A percentile compares a stretch with the other conserved stretches of the same genome.
Evolutionary conservation across 1,140 invertebrate species (phyloP).

Genomic region (Drosophila mayri): DNA sequence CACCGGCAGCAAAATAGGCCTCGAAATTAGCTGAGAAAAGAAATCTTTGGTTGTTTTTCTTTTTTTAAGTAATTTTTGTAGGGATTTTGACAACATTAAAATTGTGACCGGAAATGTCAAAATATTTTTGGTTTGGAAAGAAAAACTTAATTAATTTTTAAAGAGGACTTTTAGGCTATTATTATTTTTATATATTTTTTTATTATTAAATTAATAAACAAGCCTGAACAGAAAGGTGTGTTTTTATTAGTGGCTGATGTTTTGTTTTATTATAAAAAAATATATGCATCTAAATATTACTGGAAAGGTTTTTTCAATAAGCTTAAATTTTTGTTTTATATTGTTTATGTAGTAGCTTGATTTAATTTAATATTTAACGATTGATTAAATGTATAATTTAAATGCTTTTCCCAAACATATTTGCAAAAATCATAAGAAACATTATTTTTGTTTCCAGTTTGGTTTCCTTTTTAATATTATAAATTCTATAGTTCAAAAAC

Average conservation of each 20-base stretch:
- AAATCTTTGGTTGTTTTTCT: conserved; percentile 2
- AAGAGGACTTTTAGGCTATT: neutral
- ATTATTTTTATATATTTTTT: too few relatives aligned
- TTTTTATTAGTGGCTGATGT: too few relatives aligned
- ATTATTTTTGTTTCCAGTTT: neutral
- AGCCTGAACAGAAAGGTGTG: too few relatives aligned
- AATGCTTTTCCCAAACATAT: too few relatives aligned
- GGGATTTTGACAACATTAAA: conserved; percentile 48
- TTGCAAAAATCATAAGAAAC: too few relatives aligned
- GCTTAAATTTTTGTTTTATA: neutral
- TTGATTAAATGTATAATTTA: too few relatives aligned
- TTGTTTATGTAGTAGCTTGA: neutral
- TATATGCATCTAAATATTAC: neutral
- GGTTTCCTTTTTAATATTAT: too few relatives aligned
- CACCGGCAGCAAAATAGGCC: conserved; percentile 57
- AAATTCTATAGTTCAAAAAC: neutral
- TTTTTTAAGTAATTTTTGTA: conserved; percentile 26
- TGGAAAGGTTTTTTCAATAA: neutral
- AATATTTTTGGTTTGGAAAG: conserved; percentile 17
- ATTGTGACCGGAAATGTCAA: conserved; percentile 68
- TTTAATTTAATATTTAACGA: neutral
- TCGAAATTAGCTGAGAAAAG: conserved; percentile 61
- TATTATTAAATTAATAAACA: too few relatives aligned
- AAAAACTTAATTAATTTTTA: conserved; percentile 24
- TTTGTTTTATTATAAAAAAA: neutral